Evolutionary conservation across 2,113 vertebrate species (phyloP), one percentile per base, ranked within the genome.

Genomic region (Brachyhypopomus occidentalis): DNA sequence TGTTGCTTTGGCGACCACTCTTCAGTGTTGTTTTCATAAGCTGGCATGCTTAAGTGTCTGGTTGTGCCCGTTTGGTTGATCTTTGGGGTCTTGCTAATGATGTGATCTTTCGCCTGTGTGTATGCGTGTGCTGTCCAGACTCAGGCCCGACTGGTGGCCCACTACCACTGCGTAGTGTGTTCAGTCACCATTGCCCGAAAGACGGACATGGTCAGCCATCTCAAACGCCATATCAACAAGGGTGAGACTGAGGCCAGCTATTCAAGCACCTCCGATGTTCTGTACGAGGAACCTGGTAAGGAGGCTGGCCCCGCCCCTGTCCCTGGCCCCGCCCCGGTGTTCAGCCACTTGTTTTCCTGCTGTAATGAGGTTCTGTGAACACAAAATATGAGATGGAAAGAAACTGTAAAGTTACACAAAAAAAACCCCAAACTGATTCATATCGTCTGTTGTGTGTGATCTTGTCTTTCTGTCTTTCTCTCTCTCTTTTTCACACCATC

Each of bases 121-220:
- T n/a, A n/a, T n/a, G n/a, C n/a, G n/a, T 17, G 85, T 84, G 23
- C 55, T 23, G 1, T 87, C 5, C 63, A 99, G 98, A 77, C 89
- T 0, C 67, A 91, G 63, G 90, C 89, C 19, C 94, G 97, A 84
- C 90, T 95, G 84, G 94, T 94, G 30, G 95, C 96, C 34, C 98
- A 99, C 90, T 99, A 98, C 86, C 97, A 99, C 87, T 99, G 98
- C 6, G 94, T 98, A 75, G 96, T 99, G 82, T 99, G 98, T 73
- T 97, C 97, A 0, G 96, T 94, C 63, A 98, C 96, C 1, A 98
- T 99, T 74, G 90, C 93, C 5, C 91, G 97, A 0, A 96, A 97
- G 85, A 96, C 95, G 0, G 97, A 99, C 88, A 99, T 99, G 97
- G 86, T 98, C 73, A 94, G 96, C 78, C 98, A 99, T 86, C 90